Conservation (phyloP, 2,888 invertebrate species). For the Nemoura dubitans region DNA sequence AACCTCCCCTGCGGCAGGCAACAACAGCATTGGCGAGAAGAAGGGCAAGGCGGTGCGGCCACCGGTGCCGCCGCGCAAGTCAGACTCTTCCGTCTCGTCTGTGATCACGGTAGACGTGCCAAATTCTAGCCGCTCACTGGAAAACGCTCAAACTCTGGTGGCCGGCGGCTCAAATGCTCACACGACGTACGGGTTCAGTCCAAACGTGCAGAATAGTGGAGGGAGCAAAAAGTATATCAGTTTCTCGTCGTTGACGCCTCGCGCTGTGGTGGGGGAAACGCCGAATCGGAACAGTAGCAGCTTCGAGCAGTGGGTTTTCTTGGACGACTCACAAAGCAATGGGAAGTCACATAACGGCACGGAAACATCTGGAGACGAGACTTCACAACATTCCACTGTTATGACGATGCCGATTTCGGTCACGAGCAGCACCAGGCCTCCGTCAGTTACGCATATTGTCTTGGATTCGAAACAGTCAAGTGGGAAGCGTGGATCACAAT, state of each 20-base stretch:
- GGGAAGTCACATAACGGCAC: slow-evolving; percentile 52
- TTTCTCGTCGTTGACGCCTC: slow-evolving; percentile 46
- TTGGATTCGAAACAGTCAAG: slow-evolving; percentile 51
- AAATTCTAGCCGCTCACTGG: slow-evolving; percentile 29
- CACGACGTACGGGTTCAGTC: neutral
- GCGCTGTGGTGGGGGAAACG: slow-evolving; percentile 53
- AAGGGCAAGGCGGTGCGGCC: slow-evolving; percentile 59
- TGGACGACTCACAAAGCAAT: slow-evolving; percentile 54
- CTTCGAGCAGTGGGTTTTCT: slow-evolving; percentile 60
- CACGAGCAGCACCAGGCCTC: slow-evolving; percentile 55
- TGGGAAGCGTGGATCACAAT: slow-evolving; percentile 39
- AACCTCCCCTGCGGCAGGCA: slow-evolving; percentile 20
- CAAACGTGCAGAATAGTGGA: neutral
- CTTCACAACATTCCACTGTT: slow-evolving; percentile 52
- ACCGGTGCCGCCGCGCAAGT: slow-evolving; percentile 63
- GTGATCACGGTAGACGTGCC: slow-evolving; percentile 43
- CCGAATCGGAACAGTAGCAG: slow-evolving; percentile 53
- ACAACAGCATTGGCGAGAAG: slow-evolving; percentile 41
- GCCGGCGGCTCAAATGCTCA: neutral
- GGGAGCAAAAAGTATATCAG: slow-evolving; percentile 46
- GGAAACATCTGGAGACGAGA: slow-evolving; percentile 50
- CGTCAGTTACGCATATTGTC: slow-evolving; percentile 57
- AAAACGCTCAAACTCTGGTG: slow-evolving; percentile 1
- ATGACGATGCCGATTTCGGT: slow-evolving; percentile 52
- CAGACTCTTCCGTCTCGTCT: slow-evolving; percentile 55